phyloP scores from a whole-genome alignment of 1,140 invertebrate genomes.

The Brachionus paranguensis region DNA sequence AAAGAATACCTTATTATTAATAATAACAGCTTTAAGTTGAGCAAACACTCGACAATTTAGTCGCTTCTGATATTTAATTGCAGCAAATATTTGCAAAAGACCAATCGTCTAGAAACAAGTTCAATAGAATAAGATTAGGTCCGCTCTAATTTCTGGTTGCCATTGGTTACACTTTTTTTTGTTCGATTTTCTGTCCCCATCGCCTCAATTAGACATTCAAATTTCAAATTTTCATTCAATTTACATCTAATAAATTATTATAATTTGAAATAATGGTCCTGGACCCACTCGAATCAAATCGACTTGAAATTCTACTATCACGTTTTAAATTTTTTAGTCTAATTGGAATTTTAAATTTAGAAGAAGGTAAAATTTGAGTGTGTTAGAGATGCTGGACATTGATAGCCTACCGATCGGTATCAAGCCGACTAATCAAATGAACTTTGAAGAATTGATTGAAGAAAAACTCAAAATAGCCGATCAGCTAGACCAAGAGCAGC shows the following conservation, averaged over 20 bases:
- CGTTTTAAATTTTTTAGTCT: neutral
- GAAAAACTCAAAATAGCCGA: slow-evolving; percentile 35
- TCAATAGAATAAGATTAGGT: neutral
- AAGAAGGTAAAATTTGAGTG: neutral
- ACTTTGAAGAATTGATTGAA: slow-evolving; percentile 15
- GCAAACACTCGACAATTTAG: neutral
- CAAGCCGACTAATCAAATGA: slow-evolving; percentile 11
- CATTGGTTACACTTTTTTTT: slow-evolving; percentile 10
- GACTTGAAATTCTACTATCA: neutral
- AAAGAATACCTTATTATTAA: neutral
- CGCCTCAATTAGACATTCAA: neutral
- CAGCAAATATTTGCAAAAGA: slow-evolving; percentile 8
- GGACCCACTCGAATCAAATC: neutral
- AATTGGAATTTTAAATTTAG: neutral
- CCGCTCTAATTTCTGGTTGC: neutral
- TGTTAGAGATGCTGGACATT: slow-evolving; percentile 8
- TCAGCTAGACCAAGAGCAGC: slow-evolving; percentile 3
- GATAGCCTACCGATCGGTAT: slow-evolving; percentile 19
- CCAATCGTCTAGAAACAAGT: slow-evolving; percentile 25
- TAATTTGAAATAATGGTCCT: slow-evolving; percentile 29
- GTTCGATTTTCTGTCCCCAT: neutral
- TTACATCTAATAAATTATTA: slow-evolving; percentile 31
- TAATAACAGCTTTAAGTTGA: neutral
- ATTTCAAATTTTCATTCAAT: neutral
- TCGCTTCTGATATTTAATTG: neutral